Base-by-base conservation (phyloP, 2,113 vertebrate genomes). In the Vulpes vulpes region DNA sequence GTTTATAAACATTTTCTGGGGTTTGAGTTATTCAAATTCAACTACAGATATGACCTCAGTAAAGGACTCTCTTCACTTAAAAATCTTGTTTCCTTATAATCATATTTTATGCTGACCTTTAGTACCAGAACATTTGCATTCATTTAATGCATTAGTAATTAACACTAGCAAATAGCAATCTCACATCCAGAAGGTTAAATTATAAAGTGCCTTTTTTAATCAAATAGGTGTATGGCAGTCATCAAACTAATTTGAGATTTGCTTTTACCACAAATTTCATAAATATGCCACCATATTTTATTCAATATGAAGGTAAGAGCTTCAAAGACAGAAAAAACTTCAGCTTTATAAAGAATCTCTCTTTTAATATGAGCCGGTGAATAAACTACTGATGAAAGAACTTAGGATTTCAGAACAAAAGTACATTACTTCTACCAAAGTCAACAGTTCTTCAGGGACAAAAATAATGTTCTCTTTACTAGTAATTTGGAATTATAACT, bases 401-500 rank as follows among this genome's bases (percentile, higher is more conserved):
- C 20, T 95, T 89, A 76, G 85, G 74, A 76, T 86, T 89, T 88
- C 74, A 92, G 53, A 92, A 14, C 38, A 80, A 92, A 95, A 91
- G n/a, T 89, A 83, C 32, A 78, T 74, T 38, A 92, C 30, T 91
- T 94, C 80, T 91, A 80, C 27, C 11, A 76, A 80, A 38, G 80
- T 80, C 88, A 92, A 59, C 12, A 91, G 62, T 11, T 86, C 93
- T 93, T 89, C 38, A 80, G 87, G 67, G 65, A 93, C 35, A 65
- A 64, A 95, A 96, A 64, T 79, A 94, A 95, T 81, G 35, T 20
- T 65, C 17, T n/a, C 88, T 97, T 93, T 76, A 96, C 91, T 93
- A 95, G 84, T 71, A 84, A 89, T 95, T 86, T 91, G 51, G 16
- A 97, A 81, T 76, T 97, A 93, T 53, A 96, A 96, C 79, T 27